phyloP scores from a whole-genome alignment of 2,113 vertebrate species.

The Phyllostomus discolor region DNA sequence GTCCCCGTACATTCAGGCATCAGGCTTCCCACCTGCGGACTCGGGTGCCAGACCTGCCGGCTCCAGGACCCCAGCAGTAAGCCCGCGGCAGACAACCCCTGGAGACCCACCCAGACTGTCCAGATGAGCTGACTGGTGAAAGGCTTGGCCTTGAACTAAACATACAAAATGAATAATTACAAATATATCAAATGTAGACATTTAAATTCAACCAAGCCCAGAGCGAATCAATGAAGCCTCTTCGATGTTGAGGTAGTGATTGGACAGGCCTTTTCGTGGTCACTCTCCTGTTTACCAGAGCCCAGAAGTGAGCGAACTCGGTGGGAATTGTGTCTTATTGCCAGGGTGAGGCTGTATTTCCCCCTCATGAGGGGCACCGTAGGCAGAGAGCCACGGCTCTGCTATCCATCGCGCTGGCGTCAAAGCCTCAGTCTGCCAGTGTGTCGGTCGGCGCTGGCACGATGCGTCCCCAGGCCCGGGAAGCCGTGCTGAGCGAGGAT shows the following conservation, averaged over 20 bases:
- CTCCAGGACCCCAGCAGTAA: neutral
- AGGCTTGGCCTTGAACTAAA: neutral
- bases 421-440: neutral
- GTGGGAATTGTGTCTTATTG: neutral
- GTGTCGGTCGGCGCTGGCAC: neutral
- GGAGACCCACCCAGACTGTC: neutral
- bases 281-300: neutral
- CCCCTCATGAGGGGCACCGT: neutral
- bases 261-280: neutral
- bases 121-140: neutral
- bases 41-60: neutral
- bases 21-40: neutral
- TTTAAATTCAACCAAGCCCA: neutral
- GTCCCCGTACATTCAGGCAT: neutral
- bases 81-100: rapidly evolving
- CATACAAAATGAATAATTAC: neutral
- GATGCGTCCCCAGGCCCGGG: neutral
- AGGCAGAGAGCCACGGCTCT: neutral
- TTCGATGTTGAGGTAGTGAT: neutral
- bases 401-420: neutral
- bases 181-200: neutral
- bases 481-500: conserved; percentile 53
- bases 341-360: neutral
- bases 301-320: neutral
- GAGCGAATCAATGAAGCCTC: neutral